Percentiles rank a stretch among this genome's conserved stretches.
These are phyloP conservation scores for Maccullochella peelii DNA, from an alignment of 2,113 vertebrate species.

Conservation along the genomic window DNA sequence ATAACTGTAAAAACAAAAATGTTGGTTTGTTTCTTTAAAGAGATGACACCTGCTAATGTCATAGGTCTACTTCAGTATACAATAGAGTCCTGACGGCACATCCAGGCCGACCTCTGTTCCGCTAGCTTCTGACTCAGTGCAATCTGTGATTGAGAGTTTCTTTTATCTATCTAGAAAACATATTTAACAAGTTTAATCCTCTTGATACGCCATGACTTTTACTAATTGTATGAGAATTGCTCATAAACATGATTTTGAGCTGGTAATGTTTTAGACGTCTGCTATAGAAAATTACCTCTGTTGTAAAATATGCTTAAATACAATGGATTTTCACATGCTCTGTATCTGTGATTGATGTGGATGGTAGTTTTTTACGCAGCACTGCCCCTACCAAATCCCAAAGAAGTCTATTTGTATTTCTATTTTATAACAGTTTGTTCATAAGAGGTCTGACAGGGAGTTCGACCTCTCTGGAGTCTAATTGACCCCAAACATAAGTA, in stretches of 20 bases:
- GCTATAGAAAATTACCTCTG: background rate
- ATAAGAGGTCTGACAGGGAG: background rate
- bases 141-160: background rate
- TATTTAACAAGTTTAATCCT: background rate
- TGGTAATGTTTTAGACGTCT: background rate
- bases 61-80: constrained; percentile 10
- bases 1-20: constrained; percentile 54
- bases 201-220: background rate
- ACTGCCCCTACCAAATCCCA: background rate
- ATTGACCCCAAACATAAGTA: background rate
- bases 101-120: background rate
- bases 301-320: background rate
- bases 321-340: background rate
- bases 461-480: no score
- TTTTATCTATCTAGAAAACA: constrained; percentile 6
- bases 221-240: background rate
- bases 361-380: background rate
- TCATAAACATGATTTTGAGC: background rate
- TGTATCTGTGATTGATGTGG: background rate
- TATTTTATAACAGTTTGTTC: background rate
- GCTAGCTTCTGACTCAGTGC: background rate
- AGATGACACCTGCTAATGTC: constrained; percentile 42
- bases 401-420: background rate
- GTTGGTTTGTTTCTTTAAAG: constrained; percentile 46
- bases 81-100: constrained; percentile 8